A percentile compares a stretch with the other conserved stretches of the same genome.
Conservation (phyloP, 2,113 vertebrate species). For the Tragulus kanchil region DNA sequence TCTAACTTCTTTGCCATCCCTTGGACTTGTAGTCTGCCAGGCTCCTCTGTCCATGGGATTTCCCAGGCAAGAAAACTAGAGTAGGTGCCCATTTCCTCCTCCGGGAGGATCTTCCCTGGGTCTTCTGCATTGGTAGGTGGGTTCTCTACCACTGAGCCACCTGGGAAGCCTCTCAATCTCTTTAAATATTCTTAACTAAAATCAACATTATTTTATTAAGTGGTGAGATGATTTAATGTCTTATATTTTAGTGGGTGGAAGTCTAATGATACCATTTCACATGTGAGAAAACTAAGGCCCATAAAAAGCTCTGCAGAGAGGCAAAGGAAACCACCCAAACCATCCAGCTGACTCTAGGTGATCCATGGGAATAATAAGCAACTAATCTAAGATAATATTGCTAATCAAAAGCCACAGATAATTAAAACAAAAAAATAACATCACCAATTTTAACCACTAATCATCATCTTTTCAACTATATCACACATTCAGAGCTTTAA, state of each 20-base stretch:
- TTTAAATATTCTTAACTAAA: conserved; percentile 2
- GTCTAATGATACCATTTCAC: not conserved
- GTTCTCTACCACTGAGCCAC: not conserved
- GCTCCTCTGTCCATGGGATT: not conserved
- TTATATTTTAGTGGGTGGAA: conserved; percentile 33
- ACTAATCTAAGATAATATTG: not conserved
- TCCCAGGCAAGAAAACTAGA: not conserved
- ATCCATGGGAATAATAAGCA: not conserved
- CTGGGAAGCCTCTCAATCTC: not conserved
- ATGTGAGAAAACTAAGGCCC: not conserved
- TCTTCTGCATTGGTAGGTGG: not conserved
- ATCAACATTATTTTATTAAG: not conserved
- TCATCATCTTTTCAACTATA: not conserved
- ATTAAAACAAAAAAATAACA: not conserved
- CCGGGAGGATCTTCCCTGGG: not conserved
- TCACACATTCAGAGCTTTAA: not conserved
- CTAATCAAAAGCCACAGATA: not conserved
- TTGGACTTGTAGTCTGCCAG: not conserved
- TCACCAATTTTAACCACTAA: conserved; percentile 25
- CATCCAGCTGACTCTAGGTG: not conserved
- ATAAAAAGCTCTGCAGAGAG: conserved; percentile 1
- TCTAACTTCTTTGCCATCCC: not conserved
- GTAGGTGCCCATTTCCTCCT: not conserved
- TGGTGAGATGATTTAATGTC: conserved; percentile 23
- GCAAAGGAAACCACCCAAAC: not conserved